These are phyloP conservation scores for Metellina segmentata DNA, from an alignment of 2,888 invertebrate species.

Conservation along the genomic window DNA sequence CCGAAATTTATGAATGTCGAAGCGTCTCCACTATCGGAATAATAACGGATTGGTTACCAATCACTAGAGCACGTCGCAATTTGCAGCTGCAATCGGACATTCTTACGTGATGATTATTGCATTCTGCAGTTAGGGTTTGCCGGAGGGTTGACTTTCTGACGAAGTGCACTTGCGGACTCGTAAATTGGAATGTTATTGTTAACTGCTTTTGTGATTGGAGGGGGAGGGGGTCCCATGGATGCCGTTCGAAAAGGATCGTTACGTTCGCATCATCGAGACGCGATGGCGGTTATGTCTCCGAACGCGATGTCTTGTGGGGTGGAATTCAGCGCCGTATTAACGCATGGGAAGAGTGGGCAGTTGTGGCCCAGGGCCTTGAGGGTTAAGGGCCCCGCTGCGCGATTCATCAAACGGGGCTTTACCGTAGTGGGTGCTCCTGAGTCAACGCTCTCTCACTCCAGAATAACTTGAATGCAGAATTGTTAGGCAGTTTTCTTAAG, in stretches of 20 bases:
- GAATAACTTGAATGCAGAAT: no score
- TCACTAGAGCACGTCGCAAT: slow-evolving; percentile 12
- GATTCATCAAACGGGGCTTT: no score
- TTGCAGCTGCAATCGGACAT: slow-evolving; percentile 25
- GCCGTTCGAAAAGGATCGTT: background rate
- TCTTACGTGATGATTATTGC: slow-evolving; percentile 25
- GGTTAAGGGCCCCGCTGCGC: no score
- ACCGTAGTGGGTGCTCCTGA: no score
- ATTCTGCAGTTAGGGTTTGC: background rate
- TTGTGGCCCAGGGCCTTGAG: no score
- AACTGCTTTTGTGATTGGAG: background rate
- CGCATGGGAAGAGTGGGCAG: no score
- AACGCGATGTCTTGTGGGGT: no score
- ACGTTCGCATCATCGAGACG: no score
- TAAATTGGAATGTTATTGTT: background rate
- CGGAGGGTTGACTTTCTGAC: background rate
- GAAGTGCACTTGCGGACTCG: background rate
- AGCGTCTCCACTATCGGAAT: slow-evolving; percentile 1
- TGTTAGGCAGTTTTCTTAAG: no score
- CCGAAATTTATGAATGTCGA: slow-evolving; percentile 33
- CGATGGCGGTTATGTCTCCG: no score
- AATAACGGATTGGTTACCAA: slow-evolving; percentile 26
- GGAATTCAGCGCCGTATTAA: no score
- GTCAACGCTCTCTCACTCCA: no score
- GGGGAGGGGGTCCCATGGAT: background rate